Conservation (phyloP, 2,888 invertebrate species). For the Arenicola marina region DNA sequence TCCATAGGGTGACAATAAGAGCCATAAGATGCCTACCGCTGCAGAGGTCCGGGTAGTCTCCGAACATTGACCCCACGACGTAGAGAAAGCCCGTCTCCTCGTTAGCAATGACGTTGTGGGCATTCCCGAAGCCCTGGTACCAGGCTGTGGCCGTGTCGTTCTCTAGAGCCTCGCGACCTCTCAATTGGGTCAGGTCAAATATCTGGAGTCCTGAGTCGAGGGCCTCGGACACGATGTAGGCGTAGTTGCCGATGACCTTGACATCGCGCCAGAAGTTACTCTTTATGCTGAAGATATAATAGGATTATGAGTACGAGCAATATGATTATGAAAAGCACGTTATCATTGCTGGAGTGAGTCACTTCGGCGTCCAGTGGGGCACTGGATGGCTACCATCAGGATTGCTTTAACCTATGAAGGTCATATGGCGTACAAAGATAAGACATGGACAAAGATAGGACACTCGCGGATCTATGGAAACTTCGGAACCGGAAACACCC, state of each 20-base stretch:
- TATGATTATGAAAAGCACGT: too few relatives aligned
- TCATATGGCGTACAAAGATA: too few relatives aligned
- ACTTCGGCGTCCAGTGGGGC: too few relatives aligned
- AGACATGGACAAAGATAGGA: too few relatives aligned
- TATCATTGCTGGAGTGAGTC: too few relatives aligned
- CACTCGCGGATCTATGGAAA: too few relatives aligned
- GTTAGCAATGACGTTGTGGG: constrained; percentile 25
- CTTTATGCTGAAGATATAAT: constrained; percentile 2
- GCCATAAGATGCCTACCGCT: too few relatives aligned
- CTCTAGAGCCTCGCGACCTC: background rate
- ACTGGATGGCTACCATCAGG: too few relatives aligned
- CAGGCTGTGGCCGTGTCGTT: background rate
- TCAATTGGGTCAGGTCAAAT: constrained; percentile 8
- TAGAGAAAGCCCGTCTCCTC: constrained; percentile 12
- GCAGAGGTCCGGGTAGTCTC: constrained; percentile 4
- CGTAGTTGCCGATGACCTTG: constrained; percentile 19
- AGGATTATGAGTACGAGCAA: too few relatives aligned
- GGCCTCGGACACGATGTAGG: constrained; percentile 25
- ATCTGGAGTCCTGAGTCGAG: constrained; percentile 22
- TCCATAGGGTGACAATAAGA: too few relatives aligned
- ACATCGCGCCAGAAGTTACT: constrained; percentile 22
- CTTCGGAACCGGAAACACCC: too few relatives aligned
- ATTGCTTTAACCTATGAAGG: too few relatives aligned
- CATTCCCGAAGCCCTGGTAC: constrained; percentile 13
- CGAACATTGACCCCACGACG: constrained; percentile 13